Percentiles rank a stretch among this genome's conserved stretches.
Conservation (phyloP, 2,113 vertebrate genomes). For the Gallinago undulata region DNA sequence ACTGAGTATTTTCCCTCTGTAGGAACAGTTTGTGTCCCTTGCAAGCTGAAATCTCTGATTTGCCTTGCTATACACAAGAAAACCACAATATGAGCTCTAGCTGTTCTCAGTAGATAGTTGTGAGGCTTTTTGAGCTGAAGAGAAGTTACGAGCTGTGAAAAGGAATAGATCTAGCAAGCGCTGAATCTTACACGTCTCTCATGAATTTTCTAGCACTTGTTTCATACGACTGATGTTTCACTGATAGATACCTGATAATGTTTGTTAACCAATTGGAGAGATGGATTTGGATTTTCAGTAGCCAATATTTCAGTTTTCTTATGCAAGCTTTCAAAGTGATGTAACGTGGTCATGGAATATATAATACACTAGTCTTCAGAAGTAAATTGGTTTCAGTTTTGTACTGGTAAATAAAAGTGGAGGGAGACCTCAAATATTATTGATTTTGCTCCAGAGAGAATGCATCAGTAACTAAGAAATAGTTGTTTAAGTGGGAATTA, state of each 20-base stretch:
- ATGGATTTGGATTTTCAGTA: not conserved
- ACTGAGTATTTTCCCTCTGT: not conserved
- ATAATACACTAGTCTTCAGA: not conserved
- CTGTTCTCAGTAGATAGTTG: not conserved
- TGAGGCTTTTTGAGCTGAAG: not conserved
- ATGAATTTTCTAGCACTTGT: not conserved
- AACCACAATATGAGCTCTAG: not conserved
- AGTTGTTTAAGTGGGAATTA: not conserved
- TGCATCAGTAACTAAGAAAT: not conserved
- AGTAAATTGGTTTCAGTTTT: not conserved
- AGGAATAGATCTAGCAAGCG: not conserved
- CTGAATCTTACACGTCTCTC: not conserved
- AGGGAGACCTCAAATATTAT: not conserved
- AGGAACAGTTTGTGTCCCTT: not conserved
- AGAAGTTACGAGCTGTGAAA: not conserved
- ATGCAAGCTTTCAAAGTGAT: not conserved
- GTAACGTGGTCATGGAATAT: not conserved
- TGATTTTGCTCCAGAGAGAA: not conserved
- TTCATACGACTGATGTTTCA: not conserved
- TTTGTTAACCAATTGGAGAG: not conserved
- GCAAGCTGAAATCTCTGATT: not conserved
- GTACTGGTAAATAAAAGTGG: not conserved
- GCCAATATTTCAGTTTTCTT: not conserved
- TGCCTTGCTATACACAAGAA: not conserved
- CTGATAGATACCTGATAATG: not conserved